Conservation (phyloP, 2,888 invertebrate species). For the Sialis lutaria region DNA sequence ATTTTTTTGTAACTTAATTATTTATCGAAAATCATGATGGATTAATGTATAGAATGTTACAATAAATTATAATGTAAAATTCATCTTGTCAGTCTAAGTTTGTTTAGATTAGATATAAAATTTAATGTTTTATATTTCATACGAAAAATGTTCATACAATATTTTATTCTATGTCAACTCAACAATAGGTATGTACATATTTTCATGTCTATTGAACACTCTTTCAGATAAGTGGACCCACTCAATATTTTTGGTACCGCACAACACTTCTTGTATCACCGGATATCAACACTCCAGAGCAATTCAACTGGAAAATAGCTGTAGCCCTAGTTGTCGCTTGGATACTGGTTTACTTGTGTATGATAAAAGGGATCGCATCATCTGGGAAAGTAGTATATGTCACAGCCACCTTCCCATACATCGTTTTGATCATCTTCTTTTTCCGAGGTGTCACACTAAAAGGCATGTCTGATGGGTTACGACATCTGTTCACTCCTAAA, state of each 20-base stretch:
- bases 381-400: constrained; percentile 94
- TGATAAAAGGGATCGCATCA: constrained; percentile 94
- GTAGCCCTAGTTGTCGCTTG: constrained; percentile 76
- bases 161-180: no score
- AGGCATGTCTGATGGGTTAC: constrained; percentile 72
- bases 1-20: no score
- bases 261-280: constrained; percentile 80
- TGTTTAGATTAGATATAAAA: no score
- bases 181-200: no score
- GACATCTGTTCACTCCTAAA: constrained; percentile 81
- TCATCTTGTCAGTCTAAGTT: no score
- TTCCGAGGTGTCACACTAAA: constrained; percentile 82
- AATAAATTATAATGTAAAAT: no score
- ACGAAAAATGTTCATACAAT: no score
- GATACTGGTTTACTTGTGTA: constrained; percentile 89
- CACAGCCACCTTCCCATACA: constrained; percentile 91
- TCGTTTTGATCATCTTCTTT: constrained; percentile 90
- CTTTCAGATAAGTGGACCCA: constrained; percentile 66
- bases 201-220: neutral
- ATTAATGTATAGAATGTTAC: no score
- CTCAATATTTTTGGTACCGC: constrained; percentile 91
- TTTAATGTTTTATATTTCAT: no score
- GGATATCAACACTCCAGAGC: constrained; percentile 69
- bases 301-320: constrained; percentile 85
- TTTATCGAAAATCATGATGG: no score